phyloP scores from a whole-genome alignment of 2,888 invertebrate species.

The Gibbula magus region DNA sequence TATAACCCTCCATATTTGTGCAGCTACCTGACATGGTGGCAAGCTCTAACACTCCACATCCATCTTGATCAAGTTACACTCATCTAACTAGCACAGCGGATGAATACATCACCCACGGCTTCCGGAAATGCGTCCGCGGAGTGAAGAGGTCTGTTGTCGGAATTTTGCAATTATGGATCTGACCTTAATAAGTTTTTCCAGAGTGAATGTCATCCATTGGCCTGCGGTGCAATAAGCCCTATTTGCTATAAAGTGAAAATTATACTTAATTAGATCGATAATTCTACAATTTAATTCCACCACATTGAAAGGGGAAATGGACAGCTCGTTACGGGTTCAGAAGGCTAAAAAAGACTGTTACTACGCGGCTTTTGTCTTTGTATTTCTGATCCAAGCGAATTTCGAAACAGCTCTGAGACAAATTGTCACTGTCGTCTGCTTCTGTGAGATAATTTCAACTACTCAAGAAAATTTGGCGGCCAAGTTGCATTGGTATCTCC shows the following conservation, averaged over 20 bases:
- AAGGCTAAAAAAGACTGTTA: background rate
- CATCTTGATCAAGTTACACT: conserved; percentile 1
- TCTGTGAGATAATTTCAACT: background rate
- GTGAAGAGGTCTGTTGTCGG: conserved; percentile 11
- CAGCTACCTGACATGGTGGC: background rate
- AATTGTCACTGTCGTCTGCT: background rate
- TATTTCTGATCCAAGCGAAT: background rate
- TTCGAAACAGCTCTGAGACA: background rate
- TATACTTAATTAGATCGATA: conserved; percentile 15
- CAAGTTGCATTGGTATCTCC: background rate
- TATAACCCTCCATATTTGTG: conserved; percentile 8
- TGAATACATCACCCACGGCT: conserved; percentile 15
- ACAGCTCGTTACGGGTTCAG: background rate
- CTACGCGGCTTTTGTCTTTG: background rate
- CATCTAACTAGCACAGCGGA: conserved; percentile 12
- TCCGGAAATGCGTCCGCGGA: conserved; percentile 5
- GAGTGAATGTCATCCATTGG: conserved; percentile 1
- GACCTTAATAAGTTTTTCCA: conserved; percentile 21
- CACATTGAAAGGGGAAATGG: background rate
- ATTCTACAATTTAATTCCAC: conserved; percentile 16
- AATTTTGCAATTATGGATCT: conserved; percentile 15
- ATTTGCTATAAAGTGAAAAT: conserved; percentile 25
- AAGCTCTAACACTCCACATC: background rate
- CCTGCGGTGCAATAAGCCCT: conserved; percentile 8
- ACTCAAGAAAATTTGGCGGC: background rate